Conservation (phyloP, 2,113 vertebrate genomes). For the Salminus brasiliensis region DNA sequence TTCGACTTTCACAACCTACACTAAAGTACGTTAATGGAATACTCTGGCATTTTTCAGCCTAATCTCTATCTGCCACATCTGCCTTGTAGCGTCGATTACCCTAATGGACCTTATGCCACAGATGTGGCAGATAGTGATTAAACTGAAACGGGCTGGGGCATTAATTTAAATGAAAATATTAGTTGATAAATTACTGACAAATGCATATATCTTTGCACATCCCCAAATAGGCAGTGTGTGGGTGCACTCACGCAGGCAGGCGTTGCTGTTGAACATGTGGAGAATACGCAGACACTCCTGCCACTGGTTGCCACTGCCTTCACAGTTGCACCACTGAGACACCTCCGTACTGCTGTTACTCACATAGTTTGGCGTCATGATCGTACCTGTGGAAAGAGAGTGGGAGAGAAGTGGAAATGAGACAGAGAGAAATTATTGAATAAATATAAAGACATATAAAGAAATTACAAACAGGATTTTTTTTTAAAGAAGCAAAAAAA, state of each 20-base stretch:
- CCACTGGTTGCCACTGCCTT: constrained; percentile 90
- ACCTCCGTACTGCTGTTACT: constrained; percentile 85
- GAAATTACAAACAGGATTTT: neutral
- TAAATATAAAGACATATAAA: neutral
- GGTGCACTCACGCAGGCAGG: constrained; percentile 88
- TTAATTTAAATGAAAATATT: too few species aligned
- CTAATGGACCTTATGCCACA: too few species aligned
- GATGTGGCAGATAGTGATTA: too few species aligned
- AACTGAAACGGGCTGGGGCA: too few species aligned
- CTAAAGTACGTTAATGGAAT: too few species aligned
- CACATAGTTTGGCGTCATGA: constrained; percentile 95
- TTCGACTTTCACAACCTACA: too few species aligned
- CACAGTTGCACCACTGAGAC: constrained; percentile 90
- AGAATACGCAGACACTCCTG: constrained; percentile 88
- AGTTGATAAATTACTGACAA: neutral
- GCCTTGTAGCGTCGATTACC: too few species aligned
- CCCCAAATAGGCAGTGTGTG: neutral
- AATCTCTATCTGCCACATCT: too few species aligned
- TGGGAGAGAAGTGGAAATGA: neutral
- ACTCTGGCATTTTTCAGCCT: too few species aligned
- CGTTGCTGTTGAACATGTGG: constrained; percentile 87
- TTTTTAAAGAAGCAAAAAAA: neutral
- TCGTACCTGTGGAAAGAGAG: constrained; percentile 78
- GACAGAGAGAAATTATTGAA: neutral
- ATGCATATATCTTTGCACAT: neutral